Evolutionary conservation across 2,797 vertebrate species (phyloP), one percentile per base, ranked within the genome.

Genomic region (Tapera naevia): DNA sequence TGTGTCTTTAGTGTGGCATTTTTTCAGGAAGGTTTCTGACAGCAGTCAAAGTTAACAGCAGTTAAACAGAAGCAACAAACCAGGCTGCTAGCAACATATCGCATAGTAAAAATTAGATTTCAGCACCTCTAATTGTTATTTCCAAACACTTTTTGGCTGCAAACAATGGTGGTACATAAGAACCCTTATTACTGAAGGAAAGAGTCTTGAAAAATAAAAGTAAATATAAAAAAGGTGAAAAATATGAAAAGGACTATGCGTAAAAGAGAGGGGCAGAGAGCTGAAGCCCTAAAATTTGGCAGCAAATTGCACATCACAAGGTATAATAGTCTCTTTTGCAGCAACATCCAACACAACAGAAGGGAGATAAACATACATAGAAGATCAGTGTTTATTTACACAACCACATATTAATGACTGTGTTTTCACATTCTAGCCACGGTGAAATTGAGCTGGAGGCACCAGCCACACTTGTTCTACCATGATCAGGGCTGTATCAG

Each of bases 361-460:
- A 69, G n/a, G 46, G 25, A 76, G 64, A 89, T 67, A 84, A 88
- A 73, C 64, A 76, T 1, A 25, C 35, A 46, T 1, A 54, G 61
- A n/a, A 62, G 51, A 39, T 3, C 43, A 9, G 85, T 80, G 80
- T 93, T 92, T 92, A 85, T 92, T 90, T 94, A 93, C 88, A 50
- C 0, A 0, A 41, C n/a, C 58, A 30, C 3, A 0, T 46, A 66
- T 50, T 95, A 95, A 93, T 57, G 84, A 93, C 56, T 2, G 37
- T 94, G 92, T 91, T 96, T 94, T 88, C 14, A 66, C 79, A 86
- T 93, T 82, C 74, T 78, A 93, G 41, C 8, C 80, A 80, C 56
- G 51, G 32, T 80, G 91, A 96, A 87, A 76, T 87, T 60, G 64
- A 74, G 91, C 86, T 13, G 18, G 15, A 91, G 65, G 69, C 89